Evolutionary conservation across 2,888 invertebrate species (phyloP).

Genomic region (Acleris literana): DNA sequence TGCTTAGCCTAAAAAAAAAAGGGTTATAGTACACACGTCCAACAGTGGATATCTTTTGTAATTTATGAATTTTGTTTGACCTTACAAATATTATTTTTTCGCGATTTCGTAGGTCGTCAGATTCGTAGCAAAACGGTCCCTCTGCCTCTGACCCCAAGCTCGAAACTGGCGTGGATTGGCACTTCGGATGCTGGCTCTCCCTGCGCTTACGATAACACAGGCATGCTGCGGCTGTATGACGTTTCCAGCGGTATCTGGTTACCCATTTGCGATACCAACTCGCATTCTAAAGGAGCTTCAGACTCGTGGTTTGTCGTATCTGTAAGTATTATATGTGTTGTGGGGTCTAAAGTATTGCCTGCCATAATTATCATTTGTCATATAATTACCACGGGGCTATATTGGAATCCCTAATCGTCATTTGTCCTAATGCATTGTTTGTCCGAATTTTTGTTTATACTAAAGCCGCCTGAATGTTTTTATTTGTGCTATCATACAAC

Average conservation of each 20-base stretch:
- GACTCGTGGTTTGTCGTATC: constrained; percentile 78
- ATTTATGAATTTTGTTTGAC: not conserved
- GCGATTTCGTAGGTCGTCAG: constrained; percentile 60
- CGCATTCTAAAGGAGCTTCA: constrained; percentile 79
- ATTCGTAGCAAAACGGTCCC: constrained; percentile 77
- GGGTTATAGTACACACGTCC: too few relatives aligned
- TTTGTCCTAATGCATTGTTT: too few relatives aligned
- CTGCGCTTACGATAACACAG: constrained; percentile 89
- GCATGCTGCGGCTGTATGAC: constrained; percentile 88
- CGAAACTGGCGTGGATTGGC: constrained; percentile 89
- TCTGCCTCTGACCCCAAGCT: constrained; percentile 87
- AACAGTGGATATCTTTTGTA: too few relatives aligned
- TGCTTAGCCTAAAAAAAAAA: too few relatives aligned
- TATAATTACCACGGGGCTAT: too few relatives aligned
- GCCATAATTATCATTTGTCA: too few relatives aligned
- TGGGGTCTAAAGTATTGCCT: not conserved
- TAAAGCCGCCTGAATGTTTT: too few relatives aligned
- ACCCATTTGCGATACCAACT: constrained; percentile 89
- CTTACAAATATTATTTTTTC: not conserved
- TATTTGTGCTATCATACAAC: too few relatives aligned
- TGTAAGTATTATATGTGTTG: constrained; percentile 71
- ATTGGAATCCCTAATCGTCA: too few relatives aligned
- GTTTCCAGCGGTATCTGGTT: constrained; percentile 89
- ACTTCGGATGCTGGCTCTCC: constrained; percentile 93
- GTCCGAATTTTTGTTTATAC: too few relatives aligned